Evolutionary conservation across 92 coral and sea anemone species (phyloP).

Genomic region (Zoanthus sociatus): DNA sequence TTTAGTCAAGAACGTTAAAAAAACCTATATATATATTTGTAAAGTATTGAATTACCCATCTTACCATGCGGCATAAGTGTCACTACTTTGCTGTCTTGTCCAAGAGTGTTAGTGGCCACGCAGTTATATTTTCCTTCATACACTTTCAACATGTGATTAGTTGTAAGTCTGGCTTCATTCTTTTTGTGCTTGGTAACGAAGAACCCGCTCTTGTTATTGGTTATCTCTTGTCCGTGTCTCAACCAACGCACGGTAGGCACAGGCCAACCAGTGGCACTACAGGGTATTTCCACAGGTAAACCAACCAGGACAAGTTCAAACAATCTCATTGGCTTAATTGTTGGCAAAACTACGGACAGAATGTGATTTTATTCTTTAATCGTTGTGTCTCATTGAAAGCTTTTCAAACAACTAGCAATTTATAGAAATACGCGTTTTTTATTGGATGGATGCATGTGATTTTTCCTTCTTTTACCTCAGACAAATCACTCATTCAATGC

Average conservation of each 20-base stretch:
- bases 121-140: slow-evolving; percentile 24
- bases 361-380: neutral
- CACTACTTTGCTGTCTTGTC: neutral
- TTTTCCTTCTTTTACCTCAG: no score
- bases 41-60: neutral
- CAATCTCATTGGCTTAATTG: neutral
- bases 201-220: neutral
- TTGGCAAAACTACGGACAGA: neutral
- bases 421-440: no score
- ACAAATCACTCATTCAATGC: no score
- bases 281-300: neutral
- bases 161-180: neutral
- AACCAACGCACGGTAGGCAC: slow-evolving; percentile 29
- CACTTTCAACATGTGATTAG: neutral
- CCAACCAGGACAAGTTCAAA: slow-evolving; percentile 1
- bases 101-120: slow-evolving; percentile 20
- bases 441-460: no score
- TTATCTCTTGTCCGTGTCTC: neutral
- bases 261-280: slow-evolving; percentile 41
- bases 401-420: neutral
- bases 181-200: neutral
- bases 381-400: neutral
- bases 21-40: no score
- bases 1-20: no score
- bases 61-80: neutral